Conservation (phyloP, 2,113 vertebrate genomes). For the Barbus barbus region DNA sequence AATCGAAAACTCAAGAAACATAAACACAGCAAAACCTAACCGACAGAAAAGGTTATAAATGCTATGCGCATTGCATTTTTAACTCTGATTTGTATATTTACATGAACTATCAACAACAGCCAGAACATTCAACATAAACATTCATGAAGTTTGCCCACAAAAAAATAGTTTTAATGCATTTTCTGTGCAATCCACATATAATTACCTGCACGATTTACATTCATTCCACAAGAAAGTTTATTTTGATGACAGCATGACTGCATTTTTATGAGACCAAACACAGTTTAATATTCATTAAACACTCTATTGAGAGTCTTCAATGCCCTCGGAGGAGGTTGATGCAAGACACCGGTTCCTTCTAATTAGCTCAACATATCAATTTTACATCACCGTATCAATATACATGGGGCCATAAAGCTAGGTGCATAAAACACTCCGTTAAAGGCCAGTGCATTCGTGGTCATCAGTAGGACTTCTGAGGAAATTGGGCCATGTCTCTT, state of each 20-base stretch:
- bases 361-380: conserved; percentile 36
- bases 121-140: not conserved
- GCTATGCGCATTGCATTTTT: not conserved
- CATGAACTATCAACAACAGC: too few species aligned
- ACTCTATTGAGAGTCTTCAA: not conserved
- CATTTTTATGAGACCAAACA: conserved; percentile 27
- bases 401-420: conserved; percentile 9
- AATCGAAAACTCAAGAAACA: not conserved
- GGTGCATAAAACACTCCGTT: conserved; percentile 1
- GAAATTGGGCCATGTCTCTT: not conserved
- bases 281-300: conserved; percentile 24
- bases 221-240: not conserved
- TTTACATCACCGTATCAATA: conserved; percentile 29
- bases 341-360: not conserved
- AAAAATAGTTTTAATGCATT: not conserved
- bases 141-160: not conserved
- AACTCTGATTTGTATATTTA: not conserved
- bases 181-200: not conserved
- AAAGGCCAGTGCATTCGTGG: not conserved
- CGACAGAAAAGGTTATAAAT: not conserved
- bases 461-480: not conserved
- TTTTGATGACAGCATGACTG: conserved; percentile 17
- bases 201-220: conserved; percentile 18
- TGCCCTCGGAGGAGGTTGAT: conserved; percentile 28
- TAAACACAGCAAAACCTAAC: too few species aligned